Percentiles rank a stretch among this genome's conserved stretches.
Evolutionary conservation across 2,888 invertebrate genomes (phyloP).

Genomic region (Cheilosia vulpina): DNA sequence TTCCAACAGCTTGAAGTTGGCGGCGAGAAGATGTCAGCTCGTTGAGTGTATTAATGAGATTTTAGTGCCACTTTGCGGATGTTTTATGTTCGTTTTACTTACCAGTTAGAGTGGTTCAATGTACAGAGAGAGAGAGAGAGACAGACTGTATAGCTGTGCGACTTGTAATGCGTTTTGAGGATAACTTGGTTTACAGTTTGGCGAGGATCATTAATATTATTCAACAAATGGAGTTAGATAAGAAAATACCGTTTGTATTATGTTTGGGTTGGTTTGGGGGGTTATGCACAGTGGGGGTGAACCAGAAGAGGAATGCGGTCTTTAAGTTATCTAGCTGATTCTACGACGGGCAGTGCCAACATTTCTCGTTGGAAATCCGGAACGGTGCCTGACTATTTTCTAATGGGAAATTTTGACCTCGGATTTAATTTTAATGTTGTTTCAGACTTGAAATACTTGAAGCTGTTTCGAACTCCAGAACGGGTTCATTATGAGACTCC

Average conservation of each 20-base stretch:
- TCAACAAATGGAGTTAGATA: neutral
- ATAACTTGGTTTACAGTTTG: conserved; percentile 39
- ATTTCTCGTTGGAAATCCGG: too few relatives aligned
- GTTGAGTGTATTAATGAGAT: conserved; percentile 25
- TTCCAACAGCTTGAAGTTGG: conserved; percentile 16
- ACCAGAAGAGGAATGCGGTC: too few relatives aligned
- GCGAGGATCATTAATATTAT: conserved; percentile 14
- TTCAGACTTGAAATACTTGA: too few relatives aligned
- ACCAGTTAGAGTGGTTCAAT: conserved; percentile 22
- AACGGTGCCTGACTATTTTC: too few relatives aligned
- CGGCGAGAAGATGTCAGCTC: conserved; percentile 7
- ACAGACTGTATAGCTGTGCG: conserved; percentile 5
- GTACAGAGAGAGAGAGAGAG: neutral
- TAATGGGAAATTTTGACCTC: too few relatives aligned
- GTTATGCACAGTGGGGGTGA: too few relatives aligned
- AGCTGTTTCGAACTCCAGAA: too few relatives aligned
- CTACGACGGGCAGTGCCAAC: too few relatives aligned
- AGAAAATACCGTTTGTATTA: neutral
- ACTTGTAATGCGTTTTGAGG: conserved; percentile 40
- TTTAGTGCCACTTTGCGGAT: conserved; percentile 42
- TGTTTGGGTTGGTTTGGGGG: neutral
- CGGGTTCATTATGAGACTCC: too few relatives aligned
- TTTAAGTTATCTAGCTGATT: too few relatives aligned
- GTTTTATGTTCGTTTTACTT: conserved; percentile 20
- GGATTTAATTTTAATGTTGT: too few relatives aligned